A percentile compares a stretch with the other conserved stretches of the same genome.
phyloP scores from a whole-genome alignment of 2,113 vertebrate genomes.

The Varanus komodoensis region DNA sequence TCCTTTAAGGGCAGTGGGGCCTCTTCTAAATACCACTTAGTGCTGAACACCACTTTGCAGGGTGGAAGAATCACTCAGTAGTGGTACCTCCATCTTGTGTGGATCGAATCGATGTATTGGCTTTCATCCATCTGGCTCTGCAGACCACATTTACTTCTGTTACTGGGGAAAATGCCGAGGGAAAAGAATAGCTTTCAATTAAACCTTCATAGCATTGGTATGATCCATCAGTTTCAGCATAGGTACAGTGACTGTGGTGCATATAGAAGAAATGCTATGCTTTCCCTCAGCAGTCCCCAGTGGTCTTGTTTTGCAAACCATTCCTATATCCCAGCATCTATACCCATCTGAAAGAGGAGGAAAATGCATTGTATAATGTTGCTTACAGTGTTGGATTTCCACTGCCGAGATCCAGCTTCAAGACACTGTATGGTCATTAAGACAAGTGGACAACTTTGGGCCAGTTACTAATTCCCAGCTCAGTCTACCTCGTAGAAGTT shows the following conservation, averaged over 20 bases:
- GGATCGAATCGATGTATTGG: background rate
- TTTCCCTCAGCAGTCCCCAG: background rate
- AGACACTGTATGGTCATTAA: too few species aligned
- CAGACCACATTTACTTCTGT: background rate
- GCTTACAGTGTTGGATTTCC: too few species aligned
- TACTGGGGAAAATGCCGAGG: background rate
- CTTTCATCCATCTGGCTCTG: background rate
- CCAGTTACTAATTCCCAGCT: too few species aligned
- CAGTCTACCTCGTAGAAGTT: too few species aligned
- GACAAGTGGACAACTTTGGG: too few species aligned
- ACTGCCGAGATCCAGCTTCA: too few species aligned
- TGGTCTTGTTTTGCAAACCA: background rate
- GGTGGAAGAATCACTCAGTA: too few species aligned
- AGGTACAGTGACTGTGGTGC: background rate
- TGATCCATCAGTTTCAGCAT: background rate
- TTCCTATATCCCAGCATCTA: background rate
- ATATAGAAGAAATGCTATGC: background rate
- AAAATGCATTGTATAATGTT: too few species aligned
- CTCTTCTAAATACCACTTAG: too few species aligned
- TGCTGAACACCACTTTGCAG: background rate
- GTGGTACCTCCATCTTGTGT: too few species aligned
- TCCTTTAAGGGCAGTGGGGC: background rate
- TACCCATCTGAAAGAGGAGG: too few species aligned
- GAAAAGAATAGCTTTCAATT: background rate
- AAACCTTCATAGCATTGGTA: background rate